phyloP scores from a whole-genome alignment of 2,888 invertebrate genomes.

The Hyalella azteca region DNA sequence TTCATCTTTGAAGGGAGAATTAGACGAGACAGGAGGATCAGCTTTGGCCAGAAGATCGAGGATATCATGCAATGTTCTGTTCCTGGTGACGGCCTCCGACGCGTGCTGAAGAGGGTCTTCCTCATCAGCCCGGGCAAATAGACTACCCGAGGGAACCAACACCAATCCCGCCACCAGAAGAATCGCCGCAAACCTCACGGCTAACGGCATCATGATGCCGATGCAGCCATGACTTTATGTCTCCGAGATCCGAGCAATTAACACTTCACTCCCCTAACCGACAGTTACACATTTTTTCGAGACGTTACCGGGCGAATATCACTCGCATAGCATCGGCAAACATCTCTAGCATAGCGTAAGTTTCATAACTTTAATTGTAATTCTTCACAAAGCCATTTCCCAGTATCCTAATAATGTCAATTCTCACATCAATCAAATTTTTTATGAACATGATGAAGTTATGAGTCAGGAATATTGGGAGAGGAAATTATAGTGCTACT shows the following conservation, averaged over 20 bases:
- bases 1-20: conserved; percentile 11
- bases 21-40: background rate
- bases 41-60: background rate
- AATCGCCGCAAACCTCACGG: background rate
- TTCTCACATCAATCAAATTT: too few species aligned
- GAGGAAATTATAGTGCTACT: too few species aligned
- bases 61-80: background rate
- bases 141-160: background rate
- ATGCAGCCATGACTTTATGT: background rate
- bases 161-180: background rate
- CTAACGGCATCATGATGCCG: background rate
- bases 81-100: background rate
- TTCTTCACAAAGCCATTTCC: too few species aligned
- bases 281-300: too few species aligned
- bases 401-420: too few species aligned
- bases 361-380: too few species aligned
- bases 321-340: too few species aligned
- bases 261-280: too few species aligned
- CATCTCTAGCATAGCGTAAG: too few species aligned
- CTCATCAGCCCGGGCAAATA: background rate
- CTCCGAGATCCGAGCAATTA: background rate
- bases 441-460: too few species aligned
- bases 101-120: conserved; percentile 31
- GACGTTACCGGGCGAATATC: too few species aligned
- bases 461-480: too few species aligned